These are phyloP conservation scores for Diprion similis DNA, from an alignment of 1,140 invertebrate genomes.

Conservation along the genomic window DNA sequence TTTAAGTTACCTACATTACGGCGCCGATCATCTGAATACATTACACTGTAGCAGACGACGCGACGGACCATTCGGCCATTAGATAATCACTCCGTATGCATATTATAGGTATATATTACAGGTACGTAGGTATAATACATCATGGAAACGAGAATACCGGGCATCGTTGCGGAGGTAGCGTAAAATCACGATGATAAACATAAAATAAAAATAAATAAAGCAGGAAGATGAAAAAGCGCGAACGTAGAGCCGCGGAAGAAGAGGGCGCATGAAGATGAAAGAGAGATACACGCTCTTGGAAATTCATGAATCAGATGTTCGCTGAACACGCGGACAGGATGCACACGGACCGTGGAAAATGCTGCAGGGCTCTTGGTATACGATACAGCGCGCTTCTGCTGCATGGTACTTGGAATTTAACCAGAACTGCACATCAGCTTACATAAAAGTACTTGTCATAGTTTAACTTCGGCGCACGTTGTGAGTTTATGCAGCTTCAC, in stretches of 20 bases:
- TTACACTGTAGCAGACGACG: too few species aligned
- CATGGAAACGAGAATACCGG: too few species aligned
- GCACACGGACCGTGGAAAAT: not conserved
- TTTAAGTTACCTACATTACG: too few species aligned
- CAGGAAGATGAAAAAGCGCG: not conserved
- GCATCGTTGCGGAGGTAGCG: not conserved
- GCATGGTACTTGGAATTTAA: conserved; percentile 1
- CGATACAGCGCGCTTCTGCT: not conserved
- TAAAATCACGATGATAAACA: not conserved
- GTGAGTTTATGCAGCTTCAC: too few species aligned
- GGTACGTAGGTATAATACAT: too few species aligned
- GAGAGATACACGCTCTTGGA: not conserved
- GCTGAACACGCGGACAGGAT: not conserved
- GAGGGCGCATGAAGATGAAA: not conserved
- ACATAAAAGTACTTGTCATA: too few species aligned
- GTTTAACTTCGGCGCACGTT: too few species aligned
- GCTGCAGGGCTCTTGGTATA: not conserved
- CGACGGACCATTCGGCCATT: too few species aligned
- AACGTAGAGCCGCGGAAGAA: not conserved
- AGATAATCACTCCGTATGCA: too few species aligned
- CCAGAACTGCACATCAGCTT: conserved; percentile 1
- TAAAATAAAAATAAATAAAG: not conserved
- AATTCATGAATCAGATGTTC: not conserved
- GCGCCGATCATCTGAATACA: too few species aligned
- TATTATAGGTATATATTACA: too few species aligned